Conservation (phyloP, 2,797 vertebrate genomes). For the Microctenopoma stevenorrisi region DNA sequence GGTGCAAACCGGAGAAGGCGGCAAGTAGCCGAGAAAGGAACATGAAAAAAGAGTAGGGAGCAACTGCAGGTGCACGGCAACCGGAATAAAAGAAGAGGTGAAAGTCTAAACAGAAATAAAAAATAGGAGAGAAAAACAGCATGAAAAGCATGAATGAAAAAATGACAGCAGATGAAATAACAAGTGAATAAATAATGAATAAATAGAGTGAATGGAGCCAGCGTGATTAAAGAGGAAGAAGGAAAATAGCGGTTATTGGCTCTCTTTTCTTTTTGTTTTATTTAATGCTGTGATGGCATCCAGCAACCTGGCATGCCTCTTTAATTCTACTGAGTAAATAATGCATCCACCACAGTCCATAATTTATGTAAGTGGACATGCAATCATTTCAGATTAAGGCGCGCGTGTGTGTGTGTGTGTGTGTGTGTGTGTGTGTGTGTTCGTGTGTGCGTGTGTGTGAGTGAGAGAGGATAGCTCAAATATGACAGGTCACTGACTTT, state of each 20-base stretch:
- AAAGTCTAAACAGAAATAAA: too few species aligned
- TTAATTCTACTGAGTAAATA: constrained; percentile 83
- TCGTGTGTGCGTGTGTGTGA: constrained; percentile 35
- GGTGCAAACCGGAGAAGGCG: too few species aligned
- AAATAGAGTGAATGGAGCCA: too few species aligned
- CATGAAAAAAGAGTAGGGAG: too few species aligned
- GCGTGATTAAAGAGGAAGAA: background rate
- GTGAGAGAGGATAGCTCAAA: constrained; percentile 50
- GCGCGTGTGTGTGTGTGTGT: constrained; percentile 57
- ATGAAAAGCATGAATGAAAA: too few species aligned
- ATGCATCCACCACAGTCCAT: constrained; percentile 77
- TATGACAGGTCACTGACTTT: constrained; percentile 72
- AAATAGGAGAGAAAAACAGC: too few species aligned
- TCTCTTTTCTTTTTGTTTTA: constrained; percentile 24
- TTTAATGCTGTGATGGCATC: constrained; percentile 66
- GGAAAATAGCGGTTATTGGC: too few species aligned
- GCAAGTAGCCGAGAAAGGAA: too few species aligned
- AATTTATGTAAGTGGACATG: constrained; percentile 88
- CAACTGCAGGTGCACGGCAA: too few species aligned
- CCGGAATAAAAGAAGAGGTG: too few species aligned
- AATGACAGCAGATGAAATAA: too few species aligned
- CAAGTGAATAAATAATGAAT: too few species aligned
- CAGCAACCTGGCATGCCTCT: constrained; percentile 76
- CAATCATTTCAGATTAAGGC: constrained; percentile 86
- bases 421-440: constrained; percentile 38